These are phyloP conservation scores for Phrynocephalus vlangalii DNA, from an alignment of 2,797 vertebrate species.

Conservation along the genomic window DNA sequence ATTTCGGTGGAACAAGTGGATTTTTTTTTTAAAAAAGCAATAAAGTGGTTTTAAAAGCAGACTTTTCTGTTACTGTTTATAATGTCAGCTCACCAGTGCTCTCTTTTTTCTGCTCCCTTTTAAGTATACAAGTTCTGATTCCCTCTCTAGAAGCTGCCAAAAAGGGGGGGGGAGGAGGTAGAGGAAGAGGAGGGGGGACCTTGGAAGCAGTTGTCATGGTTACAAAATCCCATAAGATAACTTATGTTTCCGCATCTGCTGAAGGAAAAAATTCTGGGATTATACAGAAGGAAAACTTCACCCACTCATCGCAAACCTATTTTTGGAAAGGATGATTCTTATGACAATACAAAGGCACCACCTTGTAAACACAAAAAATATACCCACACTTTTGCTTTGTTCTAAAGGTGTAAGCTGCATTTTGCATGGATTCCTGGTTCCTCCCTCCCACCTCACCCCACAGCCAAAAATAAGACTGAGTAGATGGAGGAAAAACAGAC, in stretches of 20 bases:
- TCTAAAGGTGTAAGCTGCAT: not conserved
- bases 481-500: too few species aligned
- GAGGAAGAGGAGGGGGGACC: conserved; percentile 57
- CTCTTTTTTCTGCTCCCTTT: conserved; percentile 61
- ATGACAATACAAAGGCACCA: conserved; percentile 55
- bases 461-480: too few species aligned
- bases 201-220: conserved; percentile 80
- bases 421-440: too few species aligned
- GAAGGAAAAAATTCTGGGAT: conserved; percentile 71
- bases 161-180: conserved; percentile 36
- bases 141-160: conserved; percentile 63
- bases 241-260: conserved; percentile 65
- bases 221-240: conserved; percentile 78
- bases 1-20: too few species aligned
- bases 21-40: not conserved
- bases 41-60: not conserved
- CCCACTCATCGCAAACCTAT: conserved; percentile 61
- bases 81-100: conserved; percentile 66
- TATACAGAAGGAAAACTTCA: conserved; percentile 62
- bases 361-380: conserved; percentile 7
- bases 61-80: conserved; percentile 47
- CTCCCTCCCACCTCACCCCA: too few species aligned
- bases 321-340: conserved; percentile 65
- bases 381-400: not conserved
- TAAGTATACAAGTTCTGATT: conserved; percentile 64